Conservation (phyloP, 1,140 invertebrate genomes). For the Caenorhabditis tropicalis region DNA sequence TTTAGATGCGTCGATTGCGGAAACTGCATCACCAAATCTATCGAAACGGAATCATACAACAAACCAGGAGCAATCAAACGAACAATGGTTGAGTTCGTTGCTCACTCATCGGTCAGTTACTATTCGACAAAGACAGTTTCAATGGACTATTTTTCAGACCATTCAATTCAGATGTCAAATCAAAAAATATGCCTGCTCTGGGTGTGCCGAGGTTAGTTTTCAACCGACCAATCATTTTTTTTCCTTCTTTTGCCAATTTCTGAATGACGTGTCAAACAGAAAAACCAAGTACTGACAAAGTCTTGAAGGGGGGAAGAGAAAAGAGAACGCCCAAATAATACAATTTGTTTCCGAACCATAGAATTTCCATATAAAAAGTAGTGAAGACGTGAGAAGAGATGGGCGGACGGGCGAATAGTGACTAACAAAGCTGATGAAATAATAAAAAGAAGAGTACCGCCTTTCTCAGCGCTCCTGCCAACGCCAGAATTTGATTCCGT, state of each 20-base stretch:
- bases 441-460: background rate
- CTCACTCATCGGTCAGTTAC: background rate
- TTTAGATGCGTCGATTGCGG: conserved; percentile 46
- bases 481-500: background rate
- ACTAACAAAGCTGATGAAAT: conserved; percentile 44
- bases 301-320: background rate
- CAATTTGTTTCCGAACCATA: conserved; percentile 38
- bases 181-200: conserved; percentile 22
- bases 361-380: conserved; percentile 25
- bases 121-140: background rate
- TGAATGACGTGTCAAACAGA: background rate
- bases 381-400: background rate
- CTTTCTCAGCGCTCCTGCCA: conserved; percentile 22
- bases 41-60: conserved; percentile 40
- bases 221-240: background rate
- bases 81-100: conserved; percentile 38
- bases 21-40: background rate
- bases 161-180: conserved; percentile 39
- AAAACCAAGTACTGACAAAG: background rate
- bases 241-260: no score
- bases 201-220: conserved; percentile 47
- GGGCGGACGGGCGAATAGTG: background rate
- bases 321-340: conserved; percentile 30
- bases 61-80: conserved; percentile 44
- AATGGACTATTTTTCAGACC: background rate